These are phyloP conservation scores for Chionomys nivalis DNA, from an alignment of 2,113 vertebrate species.

Conservation along the genomic window DNA sequence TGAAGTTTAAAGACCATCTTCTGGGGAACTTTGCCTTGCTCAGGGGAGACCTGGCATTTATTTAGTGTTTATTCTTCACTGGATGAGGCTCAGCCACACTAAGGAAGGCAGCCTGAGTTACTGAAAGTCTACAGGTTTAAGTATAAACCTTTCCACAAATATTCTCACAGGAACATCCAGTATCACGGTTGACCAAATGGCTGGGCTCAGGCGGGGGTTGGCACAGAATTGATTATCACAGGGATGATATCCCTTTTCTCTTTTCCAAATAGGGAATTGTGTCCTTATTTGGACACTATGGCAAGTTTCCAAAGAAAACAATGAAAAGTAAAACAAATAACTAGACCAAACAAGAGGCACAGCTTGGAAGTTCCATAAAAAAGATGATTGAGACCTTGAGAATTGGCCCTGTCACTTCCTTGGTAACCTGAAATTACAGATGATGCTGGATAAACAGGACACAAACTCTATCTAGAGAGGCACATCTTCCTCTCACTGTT, in stretches of 20 bases:
- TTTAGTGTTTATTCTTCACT: not conserved
- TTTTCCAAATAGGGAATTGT: not conserved
- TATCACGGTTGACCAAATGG: too few species aligned
- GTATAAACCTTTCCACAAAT: not conserved
- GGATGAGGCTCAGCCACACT: not conserved
- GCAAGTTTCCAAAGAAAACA: conserved; percentile 36
- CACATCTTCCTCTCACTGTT: not conserved
- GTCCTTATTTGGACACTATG: not conserved
- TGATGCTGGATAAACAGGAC: not conserved
- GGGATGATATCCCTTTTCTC: not conserved
- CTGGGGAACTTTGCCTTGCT: not conserved
- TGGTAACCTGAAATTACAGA: not conserved
- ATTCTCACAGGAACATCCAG: not conserved
- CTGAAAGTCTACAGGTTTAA: not conserved
- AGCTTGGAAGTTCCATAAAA: not conserved
- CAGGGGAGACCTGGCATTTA: not conserved
- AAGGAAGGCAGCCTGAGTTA: not conserved
- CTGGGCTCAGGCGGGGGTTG: not conserved
- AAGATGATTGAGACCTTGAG: not conserved
- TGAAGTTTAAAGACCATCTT: not conserved
- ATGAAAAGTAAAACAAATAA: not conserved
- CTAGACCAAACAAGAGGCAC: not conserved
- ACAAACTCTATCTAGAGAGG: not conserved
- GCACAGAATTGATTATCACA: not conserved
- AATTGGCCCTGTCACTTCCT: not conserved